These are phyloP conservation scores for Pelodiscus sinensis DNA, from an alignment of 2,113 vertebrate genomes.

Conservation along the genomic window DNA sequence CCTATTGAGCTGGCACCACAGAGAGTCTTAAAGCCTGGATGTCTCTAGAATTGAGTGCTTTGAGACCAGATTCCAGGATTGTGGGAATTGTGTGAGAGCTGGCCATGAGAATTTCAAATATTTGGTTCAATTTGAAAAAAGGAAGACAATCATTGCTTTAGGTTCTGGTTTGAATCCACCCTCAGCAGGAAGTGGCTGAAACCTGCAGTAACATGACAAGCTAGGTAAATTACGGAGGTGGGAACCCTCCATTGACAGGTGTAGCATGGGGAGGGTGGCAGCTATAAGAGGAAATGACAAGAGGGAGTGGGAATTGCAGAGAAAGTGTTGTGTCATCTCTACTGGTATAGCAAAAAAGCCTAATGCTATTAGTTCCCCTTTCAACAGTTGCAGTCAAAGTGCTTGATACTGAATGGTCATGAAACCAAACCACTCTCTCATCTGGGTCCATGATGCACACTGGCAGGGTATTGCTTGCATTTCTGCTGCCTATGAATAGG, in stretches of 20 bases:
- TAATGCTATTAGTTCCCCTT: neutral
- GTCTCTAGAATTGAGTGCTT: neutral
- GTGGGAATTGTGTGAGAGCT: neutral
- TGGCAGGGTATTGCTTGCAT: neutral
- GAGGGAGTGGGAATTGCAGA: neutral
- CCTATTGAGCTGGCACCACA: neutral
- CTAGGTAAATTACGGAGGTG: neutral
- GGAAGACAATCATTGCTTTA: neutral
- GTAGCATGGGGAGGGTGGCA: neutral
- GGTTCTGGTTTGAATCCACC: neutral
- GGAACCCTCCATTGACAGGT: neutral
- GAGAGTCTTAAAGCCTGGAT: neutral
- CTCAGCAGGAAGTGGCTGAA: neutral
- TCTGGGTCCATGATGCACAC: neutral
- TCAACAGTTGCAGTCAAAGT: rapidly evolving
- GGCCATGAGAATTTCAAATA: neutral
- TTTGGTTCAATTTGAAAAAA: neutral
- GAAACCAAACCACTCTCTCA: neutral
- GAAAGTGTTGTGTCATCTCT: neutral
- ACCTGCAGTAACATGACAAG: neutral
- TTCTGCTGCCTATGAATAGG: neutral
- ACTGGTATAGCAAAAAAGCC: neutral
- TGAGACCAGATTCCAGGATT: neutral
- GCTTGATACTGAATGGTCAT: neutral
- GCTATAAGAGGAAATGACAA: neutral